Conservation (phyloP, 2,888 invertebrate genomes). For the Norana najaformis region DNA sequence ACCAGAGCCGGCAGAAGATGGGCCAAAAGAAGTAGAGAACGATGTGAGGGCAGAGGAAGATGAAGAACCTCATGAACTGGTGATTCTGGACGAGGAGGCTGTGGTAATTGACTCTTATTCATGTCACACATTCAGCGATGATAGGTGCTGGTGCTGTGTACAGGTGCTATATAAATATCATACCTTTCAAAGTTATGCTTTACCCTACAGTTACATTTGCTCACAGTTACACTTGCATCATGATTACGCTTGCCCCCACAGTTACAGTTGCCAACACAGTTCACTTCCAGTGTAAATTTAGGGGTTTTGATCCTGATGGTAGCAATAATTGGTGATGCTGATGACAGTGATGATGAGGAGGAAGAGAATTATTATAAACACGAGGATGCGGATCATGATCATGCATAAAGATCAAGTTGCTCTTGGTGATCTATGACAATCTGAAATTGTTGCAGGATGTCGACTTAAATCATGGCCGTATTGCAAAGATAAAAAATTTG, state of each 20-base stretch:
- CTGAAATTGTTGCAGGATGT: slow-evolving; percentile 40
- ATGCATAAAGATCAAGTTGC: too few species aligned
- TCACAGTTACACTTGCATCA: too few species aligned
- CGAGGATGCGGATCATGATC: too few species aligned
- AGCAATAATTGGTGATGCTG: too few species aligned
- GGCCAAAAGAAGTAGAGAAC: not conserved
- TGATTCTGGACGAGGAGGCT: slow-evolving; percentile 31
- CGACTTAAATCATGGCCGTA: slow-evolving; percentile 45
- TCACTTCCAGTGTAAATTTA: too few species aligned
- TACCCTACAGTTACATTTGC: too few species aligned
- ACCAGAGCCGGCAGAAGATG: not conserved
- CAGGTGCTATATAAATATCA: too few species aligned
- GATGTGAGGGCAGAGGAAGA: not conserved
- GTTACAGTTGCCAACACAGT: too few species aligned
- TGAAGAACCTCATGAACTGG: slow-evolving; percentile 26
- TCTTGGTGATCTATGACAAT: not conserved
- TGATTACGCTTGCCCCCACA: too few species aligned
- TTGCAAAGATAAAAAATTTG: slow-evolving; percentile 46
- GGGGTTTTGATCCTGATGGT: too few species aligned
- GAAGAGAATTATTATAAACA: too few species aligned
- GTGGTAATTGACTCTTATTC: slow-evolving; percentile 26
- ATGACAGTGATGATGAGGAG: too few species aligned
- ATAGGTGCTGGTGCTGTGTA: not conserved
- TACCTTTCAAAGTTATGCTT: not conserved
- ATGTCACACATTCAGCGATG: not conserved